Evolutionary conservation across 2,888 invertebrate species (phyloP).

Genomic region (Chironomus tentans): DNA sequence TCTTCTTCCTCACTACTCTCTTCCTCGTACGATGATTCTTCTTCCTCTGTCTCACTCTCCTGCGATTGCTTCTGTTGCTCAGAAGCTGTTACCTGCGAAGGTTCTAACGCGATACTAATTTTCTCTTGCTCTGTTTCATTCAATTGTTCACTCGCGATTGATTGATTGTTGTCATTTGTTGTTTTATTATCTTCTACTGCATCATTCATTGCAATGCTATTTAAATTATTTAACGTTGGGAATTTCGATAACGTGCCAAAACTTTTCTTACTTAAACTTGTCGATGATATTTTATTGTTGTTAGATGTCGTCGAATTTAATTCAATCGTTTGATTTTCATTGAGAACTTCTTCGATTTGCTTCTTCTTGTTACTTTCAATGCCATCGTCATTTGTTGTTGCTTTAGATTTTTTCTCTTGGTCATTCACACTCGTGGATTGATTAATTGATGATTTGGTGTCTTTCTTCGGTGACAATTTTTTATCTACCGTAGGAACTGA

Average conservation of each 20-base stretch:
- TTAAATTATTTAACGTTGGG: constrained; percentile 43
- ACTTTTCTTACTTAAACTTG: neutral
- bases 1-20: constrained; percentile 35
- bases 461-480: constrained; percentile 28
- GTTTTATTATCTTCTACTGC: neutral
- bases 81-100: neutral
- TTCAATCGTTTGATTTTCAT: constrained; percentile 12
- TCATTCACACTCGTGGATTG: constrained; percentile 27
- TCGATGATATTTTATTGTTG: neutral
- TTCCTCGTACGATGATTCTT: constrained; percentile 34
- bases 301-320: neutral
- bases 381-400: neutral
- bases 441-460: constrained; percentile 23
- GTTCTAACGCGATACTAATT: neutral
- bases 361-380: neutral
- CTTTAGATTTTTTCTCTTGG: constrained; percentile 12
- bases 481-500: neutral
- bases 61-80: constrained; percentile 28
- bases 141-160: constrained; percentile 4
- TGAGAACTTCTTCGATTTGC: constrained; percentile 3
- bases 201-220: constrained; percentile 42
- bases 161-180: neutral
- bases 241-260: constrained; percentile 42
- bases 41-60: constrained; percentile 35
- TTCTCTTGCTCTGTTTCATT: neutral